A percentile compares a stretch with the other conserved stretches of the same genome.
Evolutionary conservation across 1,140 invertebrate species (phyloP).

Genomic region (Scylla paramamosain): DNA sequence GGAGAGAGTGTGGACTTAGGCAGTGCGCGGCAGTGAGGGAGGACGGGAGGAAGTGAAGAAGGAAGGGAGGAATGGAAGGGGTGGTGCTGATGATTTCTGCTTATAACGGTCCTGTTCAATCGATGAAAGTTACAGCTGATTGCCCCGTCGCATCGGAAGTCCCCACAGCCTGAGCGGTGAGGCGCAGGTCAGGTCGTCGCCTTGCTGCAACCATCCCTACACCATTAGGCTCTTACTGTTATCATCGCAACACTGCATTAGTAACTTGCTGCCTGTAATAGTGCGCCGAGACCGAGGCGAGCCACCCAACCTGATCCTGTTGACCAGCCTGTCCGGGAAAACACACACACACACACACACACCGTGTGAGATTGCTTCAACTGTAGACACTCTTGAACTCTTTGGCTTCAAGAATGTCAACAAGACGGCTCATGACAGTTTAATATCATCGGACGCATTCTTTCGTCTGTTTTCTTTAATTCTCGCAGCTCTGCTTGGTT

Average conservation of each 20-base stretch:
- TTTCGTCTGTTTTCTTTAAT: background rate
- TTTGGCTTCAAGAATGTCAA: too few relatives aligned
- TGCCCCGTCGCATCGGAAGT: background rate
- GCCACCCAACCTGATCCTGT: too few relatives aligned
- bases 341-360: slow-evolving; percentile 29
- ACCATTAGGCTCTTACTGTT: background rate
- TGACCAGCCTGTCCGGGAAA: background rate
- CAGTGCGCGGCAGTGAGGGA: background rate
- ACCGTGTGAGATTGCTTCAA: background rate
- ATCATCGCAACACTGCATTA: too few relatives aligned
- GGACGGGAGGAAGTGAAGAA: background rate
- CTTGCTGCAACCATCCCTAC: background rate
- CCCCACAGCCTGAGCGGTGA: background rate
- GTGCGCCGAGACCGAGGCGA: too few relatives aligned
- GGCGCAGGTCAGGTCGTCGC: background rate
- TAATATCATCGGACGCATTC: background rate
- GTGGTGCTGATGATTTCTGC: background rate
- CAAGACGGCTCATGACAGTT: too few relatives aligned
- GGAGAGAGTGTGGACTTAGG: background rate
- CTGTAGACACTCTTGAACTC: too few relatives aligned
- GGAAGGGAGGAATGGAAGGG: background rate
- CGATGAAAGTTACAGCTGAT: slow-evolving; percentile 20
- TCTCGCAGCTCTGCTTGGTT: background rate
- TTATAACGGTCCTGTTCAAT: background rate
- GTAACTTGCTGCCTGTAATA: too few relatives aligned